These are phyloP conservation scores for Gallinago nigripennis DNA, from an alignment of 2,797 vertebrate genomes.

Conservation along the genomic window DNA sequence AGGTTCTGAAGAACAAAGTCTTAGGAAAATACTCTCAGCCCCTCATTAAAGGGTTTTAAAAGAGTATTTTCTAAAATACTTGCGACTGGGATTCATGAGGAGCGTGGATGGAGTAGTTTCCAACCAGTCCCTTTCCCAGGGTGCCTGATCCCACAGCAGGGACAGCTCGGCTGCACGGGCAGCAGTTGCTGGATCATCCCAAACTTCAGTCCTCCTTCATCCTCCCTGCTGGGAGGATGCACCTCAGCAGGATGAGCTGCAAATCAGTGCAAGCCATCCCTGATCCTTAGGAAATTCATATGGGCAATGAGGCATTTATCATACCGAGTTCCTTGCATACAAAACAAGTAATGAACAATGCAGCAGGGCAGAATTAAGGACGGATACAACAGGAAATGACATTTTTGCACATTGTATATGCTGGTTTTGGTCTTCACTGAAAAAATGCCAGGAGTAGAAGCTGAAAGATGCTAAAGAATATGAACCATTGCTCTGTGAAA, in stretches of 20 bases:
- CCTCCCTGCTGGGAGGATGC: neutral
- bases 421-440: neutral
- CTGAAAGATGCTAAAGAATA: neutral
- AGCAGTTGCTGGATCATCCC: neutral
- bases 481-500: neutral
- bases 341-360: rapidly evolving
- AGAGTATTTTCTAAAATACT: neutral
- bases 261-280: neutral
- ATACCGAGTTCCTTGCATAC: rapidly evolving
- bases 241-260: neutral
- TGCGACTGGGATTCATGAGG: neutral
- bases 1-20: conserved; percentile 52
- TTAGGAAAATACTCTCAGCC: conserved; percentile 2
- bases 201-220: neutral
- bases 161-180: neutral
- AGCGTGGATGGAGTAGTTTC: neutral
- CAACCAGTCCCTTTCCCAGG: neutral
- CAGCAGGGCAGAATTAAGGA: neutral
- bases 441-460: neutral
- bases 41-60: neutral
- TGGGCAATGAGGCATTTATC: neutral
- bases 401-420: neutral
- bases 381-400: neutral
- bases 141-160: neutral
- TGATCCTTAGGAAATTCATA: rapidly evolving